Evolutionary conservation across 2,797 vertebrate genomes (phyloP), one percentile per base, ranked within the genome.

Genomic region (Coranthus polyacanthus): DNA sequence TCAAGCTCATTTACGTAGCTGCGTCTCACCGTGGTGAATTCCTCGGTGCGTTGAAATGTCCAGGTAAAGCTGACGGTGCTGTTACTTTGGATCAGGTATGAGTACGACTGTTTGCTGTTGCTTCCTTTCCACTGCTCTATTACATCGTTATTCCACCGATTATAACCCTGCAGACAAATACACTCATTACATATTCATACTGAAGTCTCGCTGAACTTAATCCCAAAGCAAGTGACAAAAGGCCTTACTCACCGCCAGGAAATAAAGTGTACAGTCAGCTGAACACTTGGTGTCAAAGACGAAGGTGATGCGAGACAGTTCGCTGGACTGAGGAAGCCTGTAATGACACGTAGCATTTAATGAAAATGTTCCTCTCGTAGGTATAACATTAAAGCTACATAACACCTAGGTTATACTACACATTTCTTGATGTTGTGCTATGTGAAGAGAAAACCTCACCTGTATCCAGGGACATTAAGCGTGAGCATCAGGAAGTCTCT

Each of bases 271-370:
- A 17, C 98, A 99, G 82, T 94, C 93, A 43, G 94, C 92, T 0
- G 92, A 91, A 73, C 98, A 99, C 20, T 82, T 18, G 0, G 94
- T 98, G 90, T 99, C 96, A 18, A 99, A 99, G 75, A 99, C 92
- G 2, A 99, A 99, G 12, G 95, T 96, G 84, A 99, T 95, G 73
- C 89, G 94, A 26, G 95, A 95, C 1, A 97, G 86, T 81, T 96
- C 95, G 52, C 90, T 42, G 0, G 92, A 92, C 60, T 92, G 91
- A 2, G 95, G 94, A 15, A 93, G 75, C 72, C 98, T 99, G 88
- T 1, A 73, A 62, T 68, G 43, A 66, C n/a, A 68, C 36, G 1
- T 0, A 3, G 44, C 6, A 26, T 29, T 66, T 43, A 4, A 44
- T 56, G 26, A 15, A 39, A 29, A 0, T 16, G 22, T 39, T 42